Conservation (phyloP, 2,888 invertebrate species). For the Dolichomitus sp. region DNA sequence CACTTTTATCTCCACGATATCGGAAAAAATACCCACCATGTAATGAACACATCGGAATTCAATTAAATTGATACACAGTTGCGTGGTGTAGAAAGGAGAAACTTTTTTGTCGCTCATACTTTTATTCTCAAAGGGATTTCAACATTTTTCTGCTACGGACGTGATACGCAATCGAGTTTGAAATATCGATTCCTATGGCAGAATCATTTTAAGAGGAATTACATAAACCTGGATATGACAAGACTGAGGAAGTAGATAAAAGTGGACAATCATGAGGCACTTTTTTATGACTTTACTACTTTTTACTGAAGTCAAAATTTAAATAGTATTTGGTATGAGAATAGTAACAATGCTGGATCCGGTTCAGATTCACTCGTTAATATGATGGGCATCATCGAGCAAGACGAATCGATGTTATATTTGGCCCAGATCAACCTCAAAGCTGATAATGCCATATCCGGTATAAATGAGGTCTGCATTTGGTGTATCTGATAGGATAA, state of each 20-base stretch:
- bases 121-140: not conserved
- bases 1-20: not conserved
- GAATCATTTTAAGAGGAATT: not conserved
- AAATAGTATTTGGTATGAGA: too few species aligned
- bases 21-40: not conserved
- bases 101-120: not conserved
- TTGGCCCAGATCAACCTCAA: too few species aligned
- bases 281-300: too few species aligned
- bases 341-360: too few species aligned
- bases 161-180: not conserved
- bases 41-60: slow-evolving; percentile 24
- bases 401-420: too few species aligned
- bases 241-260: not conserved
- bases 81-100: not conserved
- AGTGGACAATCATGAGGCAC: not conserved
- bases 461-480: too few species aligned
- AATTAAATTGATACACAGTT: slow-evolving; percentile 6
- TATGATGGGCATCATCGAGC: too few species aligned
- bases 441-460: too few species aligned
- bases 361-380: too few species aligned
- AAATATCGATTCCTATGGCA: not conserved
- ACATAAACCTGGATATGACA: not conserved
- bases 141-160: not conserved
- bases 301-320: too few species aligned
- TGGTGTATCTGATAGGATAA: too few species aligned